Evolutionary conservation across 2,888 invertebrate species (phyloP), one percentile per base, ranked within the genome.

Genomic region (Arctia plantaginis): DNA sequence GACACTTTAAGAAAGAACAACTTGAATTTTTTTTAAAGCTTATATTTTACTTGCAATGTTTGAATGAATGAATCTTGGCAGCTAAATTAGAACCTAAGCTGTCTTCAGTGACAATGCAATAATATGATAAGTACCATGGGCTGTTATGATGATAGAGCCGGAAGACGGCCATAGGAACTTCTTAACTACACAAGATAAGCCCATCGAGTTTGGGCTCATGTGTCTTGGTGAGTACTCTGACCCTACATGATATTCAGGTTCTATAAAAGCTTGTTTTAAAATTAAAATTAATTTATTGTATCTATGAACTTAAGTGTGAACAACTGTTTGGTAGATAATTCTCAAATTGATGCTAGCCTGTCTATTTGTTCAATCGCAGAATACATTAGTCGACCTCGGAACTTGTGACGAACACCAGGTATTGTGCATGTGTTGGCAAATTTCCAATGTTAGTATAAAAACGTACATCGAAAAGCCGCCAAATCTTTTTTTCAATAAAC

Each of bases 371-470:
- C 73, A 73, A 76, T 74, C 70, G 76, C 72, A 81, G 62, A 75
- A 55, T 77, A 68, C 44, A 80, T 80, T 76, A 72, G 70, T 71
- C 82, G 89, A 86, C 93, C 92, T 93, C 90, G 87, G 86, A 86
- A 86, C 84, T 86, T 86, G 88, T 90, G 90, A 90, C 88, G 89
- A 88, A 87, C 80, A 80, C 76, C 88, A 91, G 89, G 89, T 90
- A 90, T 88, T 88, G 89, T 89, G 82, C 88, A 85, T 85, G 73
- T 79, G 73, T 89, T 94, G 94, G 94, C 93, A 89, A 74, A 66
- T 78, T 70, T 88, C 93, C 94, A 94, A 92, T 86, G 85, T 85
- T 87, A 86, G 86, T 85, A 84, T 88, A 88, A 91, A 90, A 91
- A 90, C 86, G 78, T 83, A 82, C 81, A 64, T 75, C 76, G 79